Evolutionary conservation across 2,113 vertebrate species (phyloP), one percentile per base, ranked within the genome.

Genomic region (Pogona vitticeps): DNA sequence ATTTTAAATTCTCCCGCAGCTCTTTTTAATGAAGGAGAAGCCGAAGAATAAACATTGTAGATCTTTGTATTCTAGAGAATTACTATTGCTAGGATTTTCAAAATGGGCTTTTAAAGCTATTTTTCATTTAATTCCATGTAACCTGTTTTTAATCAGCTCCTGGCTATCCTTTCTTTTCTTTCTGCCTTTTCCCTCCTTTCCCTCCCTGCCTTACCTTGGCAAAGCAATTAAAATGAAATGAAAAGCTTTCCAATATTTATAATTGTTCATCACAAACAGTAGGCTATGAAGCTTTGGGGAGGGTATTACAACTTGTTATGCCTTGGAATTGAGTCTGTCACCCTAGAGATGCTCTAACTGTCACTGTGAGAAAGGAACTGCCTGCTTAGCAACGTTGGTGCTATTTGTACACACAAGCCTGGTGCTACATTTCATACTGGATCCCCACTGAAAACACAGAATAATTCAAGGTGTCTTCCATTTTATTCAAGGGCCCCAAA

Each of bases 251-350:
- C 31, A 21, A 21, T 86, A 80, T 81, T 79, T 91, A 76, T 40
- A 90, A 28, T 20, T 26, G 81, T 90, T 92, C 82, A 91, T 91
- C 83, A 58, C 83, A 75, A 90, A 75, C 68, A 91, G 75, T n/a
- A 90, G 75, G 86, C 87, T 89, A 91, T 91, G 92, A 91, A 91
- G 68, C 68, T 89, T 23, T 61, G 82, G 89, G 86, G 86, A 84
- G 91, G 88, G 92, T 90, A 94, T 91, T 93, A 84, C 15, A 6
- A 83, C 85, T 94, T 88, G 87, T 94, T 94, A 92, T 86, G 75
- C 79, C 59, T 94, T 83, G 83, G 90, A 94, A 91, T 88, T 89
- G 76, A 93, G 26, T 83, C 79, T 76, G 80, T 28, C 42, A 85
- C 86, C 67, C 80, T 87, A 73, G 86, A 94, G 92, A 76, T 67